These are phyloP conservation scores for Leptodactylus fallax DNA, from an alignment of 2,797 vertebrate genomes.

Conservation along the genomic window DNA sequence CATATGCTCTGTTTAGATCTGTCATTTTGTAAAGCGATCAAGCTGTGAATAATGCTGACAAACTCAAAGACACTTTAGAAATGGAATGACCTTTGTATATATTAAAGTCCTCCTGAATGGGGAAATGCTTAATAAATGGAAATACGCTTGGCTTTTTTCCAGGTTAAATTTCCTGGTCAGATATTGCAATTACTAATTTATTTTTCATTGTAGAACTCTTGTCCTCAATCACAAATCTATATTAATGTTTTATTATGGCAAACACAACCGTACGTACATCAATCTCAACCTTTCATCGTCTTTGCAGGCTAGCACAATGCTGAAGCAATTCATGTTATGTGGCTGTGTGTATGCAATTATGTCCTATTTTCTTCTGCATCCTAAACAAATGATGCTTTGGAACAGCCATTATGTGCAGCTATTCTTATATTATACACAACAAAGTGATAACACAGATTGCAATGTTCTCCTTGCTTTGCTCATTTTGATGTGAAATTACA, in stretches of 20 bases:
- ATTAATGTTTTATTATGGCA: constrained; percentile 54
- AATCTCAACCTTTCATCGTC: constrained; percentile 43
- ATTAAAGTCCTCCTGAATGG: constrained; percentile 22
- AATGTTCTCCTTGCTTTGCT: constrained; percentile 59
- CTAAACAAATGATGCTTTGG: constrained; percentile 60
- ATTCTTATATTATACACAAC: constrained; percentile 61
- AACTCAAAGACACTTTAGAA: constrained; percentile 29
- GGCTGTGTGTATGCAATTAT: constrained; percentile 61
- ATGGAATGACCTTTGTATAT: constrained; percentile 41
- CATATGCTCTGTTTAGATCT: constrained; percentile 23
- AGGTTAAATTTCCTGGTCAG: constrained; percentile 32
- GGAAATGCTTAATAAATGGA: constrained; percentile 16
- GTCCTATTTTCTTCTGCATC: constrained; percentile 61
- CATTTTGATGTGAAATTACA: constrained; percentile 62
- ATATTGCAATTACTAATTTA: constrained; percentile 48
- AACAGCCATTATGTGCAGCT: constrained; percentile 54
- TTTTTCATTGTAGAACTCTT: constrained; percentile 31
- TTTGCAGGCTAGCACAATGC: constrained; percentile 52
- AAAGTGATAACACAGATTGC: constrained; percentile 62
- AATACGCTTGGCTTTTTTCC: constrained; percentile 33
- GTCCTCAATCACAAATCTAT: constrained; percentile 45
- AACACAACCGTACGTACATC: constrained; percentile 32
- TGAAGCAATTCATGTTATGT: constrained; percentile 54
- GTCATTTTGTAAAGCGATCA: constrained; percentile 20
- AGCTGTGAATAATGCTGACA: constrained; percentile 22